A percentile compares a stretch with the other conserved stretches of the same genome.
Conservation (phyloP, 1,140 invertebrate genomes). For the Penaeus vannamei region DNA sequence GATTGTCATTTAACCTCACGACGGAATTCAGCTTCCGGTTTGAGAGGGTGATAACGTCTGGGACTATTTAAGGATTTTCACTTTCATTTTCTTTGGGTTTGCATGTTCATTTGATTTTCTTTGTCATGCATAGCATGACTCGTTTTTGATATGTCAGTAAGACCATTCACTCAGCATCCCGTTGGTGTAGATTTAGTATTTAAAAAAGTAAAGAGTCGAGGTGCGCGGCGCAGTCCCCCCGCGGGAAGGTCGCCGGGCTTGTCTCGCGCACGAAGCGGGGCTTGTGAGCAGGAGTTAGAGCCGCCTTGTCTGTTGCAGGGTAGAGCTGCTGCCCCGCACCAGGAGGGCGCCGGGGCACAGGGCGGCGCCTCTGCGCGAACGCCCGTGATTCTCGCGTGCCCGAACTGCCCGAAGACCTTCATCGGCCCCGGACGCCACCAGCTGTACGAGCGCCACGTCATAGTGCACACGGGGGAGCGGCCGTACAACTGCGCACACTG, state of each 20-base stretch:
- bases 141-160: too few species aligned
- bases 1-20: too few species aligned
- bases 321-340: constrained; percentile 46
- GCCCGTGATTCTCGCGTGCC: constrained; percentile 55
- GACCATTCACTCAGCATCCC: too few species aligned
- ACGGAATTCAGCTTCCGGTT: too few species aligned
- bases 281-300: constrained; percentile 49
- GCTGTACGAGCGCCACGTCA: constrained; percentile 63
- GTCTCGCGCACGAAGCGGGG: background rate
- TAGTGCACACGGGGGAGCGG: constrained; percentile 90
- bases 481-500: constrained; percentile 98
- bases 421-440: constrained; percentile 54
- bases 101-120: too few species aligned
- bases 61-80: too few species aligned
- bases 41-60: too few species aligned
- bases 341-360: constrained; percentile 43
- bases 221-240: too few species aligned
- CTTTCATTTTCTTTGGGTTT: too few species aligned
- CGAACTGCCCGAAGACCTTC: constrained; percentile 65
- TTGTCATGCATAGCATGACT: too few species aligned
- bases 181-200: too few species aligned
- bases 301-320: constrained; percentile 61
- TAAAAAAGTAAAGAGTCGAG: too few species aligned
- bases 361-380: constrained; percentile 33
- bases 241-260: background rate